Evolutionary conservation across 2,113 vertebrate species (phyloP).

Genomic region (Jacana jacana): DNA sequence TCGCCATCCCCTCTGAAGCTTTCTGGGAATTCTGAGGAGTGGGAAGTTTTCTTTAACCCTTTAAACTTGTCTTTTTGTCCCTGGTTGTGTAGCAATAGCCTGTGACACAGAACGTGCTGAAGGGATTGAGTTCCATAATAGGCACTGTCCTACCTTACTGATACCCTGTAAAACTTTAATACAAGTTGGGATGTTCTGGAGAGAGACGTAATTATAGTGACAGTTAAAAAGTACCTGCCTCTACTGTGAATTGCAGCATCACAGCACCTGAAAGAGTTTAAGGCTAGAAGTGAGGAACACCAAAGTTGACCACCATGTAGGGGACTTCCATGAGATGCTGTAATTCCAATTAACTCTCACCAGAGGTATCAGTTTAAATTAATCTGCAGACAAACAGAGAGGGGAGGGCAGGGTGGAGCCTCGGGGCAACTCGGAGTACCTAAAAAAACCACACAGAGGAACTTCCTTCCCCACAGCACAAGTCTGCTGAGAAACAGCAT

Average conservation of each 20-base stretch:
- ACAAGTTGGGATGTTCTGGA: not conserved
- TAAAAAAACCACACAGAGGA: not conserved
- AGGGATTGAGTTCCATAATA: not conserved
- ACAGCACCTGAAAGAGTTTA: not conserved
- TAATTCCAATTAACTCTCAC: not conserved
- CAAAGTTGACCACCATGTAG: accelerated
- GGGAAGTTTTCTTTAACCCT: not conserved
- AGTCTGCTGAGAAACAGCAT: not conserved
- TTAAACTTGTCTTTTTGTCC: not conserved
- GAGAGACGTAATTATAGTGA: not conserved
- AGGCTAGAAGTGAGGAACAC: not conserved
- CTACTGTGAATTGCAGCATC: not conserved
- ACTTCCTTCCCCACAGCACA: not conserved
- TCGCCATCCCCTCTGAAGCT: not conserved
- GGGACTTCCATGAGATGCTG: not conserved
- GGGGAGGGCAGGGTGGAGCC: not conserved
- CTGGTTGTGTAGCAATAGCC: not conserved
- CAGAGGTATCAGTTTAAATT: not conserved
- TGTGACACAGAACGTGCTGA: not conserved
- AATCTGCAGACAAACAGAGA: not conserved
- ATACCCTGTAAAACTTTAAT: not conserved
- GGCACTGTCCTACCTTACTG: not conserved
- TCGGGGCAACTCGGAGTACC: not conserved
- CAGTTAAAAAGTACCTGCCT: not conserved
- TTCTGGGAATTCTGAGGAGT: not conserved